Conservation (phyloP, 2,113 vertebrate genomes). For the Neopipo cinnamomea region DNA sequence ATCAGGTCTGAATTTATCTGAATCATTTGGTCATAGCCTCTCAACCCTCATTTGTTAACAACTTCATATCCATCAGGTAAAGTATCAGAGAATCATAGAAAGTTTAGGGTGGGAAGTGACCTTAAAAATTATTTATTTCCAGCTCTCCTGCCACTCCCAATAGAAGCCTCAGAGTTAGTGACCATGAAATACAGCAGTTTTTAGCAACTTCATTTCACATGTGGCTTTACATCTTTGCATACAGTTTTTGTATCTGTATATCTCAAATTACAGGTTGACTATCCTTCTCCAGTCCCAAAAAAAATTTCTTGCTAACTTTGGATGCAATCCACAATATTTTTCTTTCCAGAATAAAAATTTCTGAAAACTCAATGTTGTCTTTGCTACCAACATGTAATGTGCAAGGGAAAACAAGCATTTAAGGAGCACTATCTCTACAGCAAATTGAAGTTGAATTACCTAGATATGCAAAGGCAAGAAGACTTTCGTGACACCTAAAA, state of each 20-base stretch:
- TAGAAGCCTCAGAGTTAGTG: neutral
- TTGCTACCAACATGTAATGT: neutral
- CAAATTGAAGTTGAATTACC: neutral
- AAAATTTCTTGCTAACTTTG: neutral
- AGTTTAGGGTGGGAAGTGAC: neutral
- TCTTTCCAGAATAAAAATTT: neutral
- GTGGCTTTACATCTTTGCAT: neutral
- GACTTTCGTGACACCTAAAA: fast-evolving
- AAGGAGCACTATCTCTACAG: neutral
- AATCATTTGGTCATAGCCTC: neutral
- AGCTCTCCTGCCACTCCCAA: neutral
- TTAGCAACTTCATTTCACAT: neutral
- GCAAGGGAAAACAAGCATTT: neutral
- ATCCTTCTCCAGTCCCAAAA: neutral
- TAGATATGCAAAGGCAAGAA: neutral
- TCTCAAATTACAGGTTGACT: neutral
- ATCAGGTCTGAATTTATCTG: neutral
- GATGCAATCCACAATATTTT: neutral
- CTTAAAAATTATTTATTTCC: neutral
- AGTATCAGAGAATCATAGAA: neutral
- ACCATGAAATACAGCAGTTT: neutral
- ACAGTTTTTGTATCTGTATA: neutral
- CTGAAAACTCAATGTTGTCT: neutral
- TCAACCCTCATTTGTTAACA: neutral
- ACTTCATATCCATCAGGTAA: neutral